Base-by-base conservation (phyloP, 2,113 vertebrate species). In the Electrona antarctica region DNA sequence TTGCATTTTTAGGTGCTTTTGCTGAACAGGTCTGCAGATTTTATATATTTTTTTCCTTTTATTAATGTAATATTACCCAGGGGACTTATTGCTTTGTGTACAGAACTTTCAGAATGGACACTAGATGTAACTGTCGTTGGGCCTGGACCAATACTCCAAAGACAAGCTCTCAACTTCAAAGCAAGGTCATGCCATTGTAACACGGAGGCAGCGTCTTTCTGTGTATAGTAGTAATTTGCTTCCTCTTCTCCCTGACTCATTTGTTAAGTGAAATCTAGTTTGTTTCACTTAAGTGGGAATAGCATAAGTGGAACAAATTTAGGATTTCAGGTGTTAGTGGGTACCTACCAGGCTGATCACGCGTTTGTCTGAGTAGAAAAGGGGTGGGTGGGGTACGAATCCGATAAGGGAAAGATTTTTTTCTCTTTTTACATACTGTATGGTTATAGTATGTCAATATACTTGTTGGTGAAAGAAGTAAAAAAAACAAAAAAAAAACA, bases 121-220 rank as follows among this genome's bases (percentile, higher is more conserved):
- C 85, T 85, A 75, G 86, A 85, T 85, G 33, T 41, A 69, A 84
- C 76, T 77, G 76, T 81, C 70, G 72, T 77, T 66, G 68, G 76
- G 71, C 79, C 82, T 86, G 79, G 87, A 85, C 78, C 79, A 83
- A 77, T 82, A 73, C 83, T 89, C 81, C 81, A 82, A 89, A 83
- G 76, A 87, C 76, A 60, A 86, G 80, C 69, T 41, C 88, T 79
- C 63, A 74, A 79, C 73, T 80, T 78, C 59, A 68, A 79, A 79
- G 46, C 50, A 60, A 82, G 60, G 78, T 83, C 69, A 68, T 55
- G 81, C 63, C 65, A 10, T 28, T 56, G 77, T 78, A 48, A 63
- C 13, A 74, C 64, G 66, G 70, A 74, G 77, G 80, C 70, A 74
- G 64, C 71, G 77, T 80, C 61, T 80, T 57, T 79, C 78, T 79